A percentile compares a stretch with the other conserved stretches of the same genome.
Evolutionary conservation across 2,888 invertebrate genomes (phyloP).

Genomic region (Adelognathus sp.): DNA sequence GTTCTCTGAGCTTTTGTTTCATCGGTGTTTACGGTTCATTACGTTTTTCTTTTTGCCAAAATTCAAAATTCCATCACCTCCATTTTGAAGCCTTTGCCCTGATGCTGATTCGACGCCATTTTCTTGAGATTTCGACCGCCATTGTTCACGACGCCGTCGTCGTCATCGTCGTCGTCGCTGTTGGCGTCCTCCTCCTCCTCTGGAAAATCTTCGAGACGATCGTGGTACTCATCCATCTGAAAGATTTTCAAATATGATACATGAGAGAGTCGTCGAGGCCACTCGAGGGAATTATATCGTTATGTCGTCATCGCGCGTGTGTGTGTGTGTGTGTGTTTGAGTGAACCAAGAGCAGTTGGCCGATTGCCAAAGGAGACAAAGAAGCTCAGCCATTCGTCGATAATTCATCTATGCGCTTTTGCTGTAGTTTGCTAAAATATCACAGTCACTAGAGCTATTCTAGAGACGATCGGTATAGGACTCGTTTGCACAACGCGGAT

Average conservation of each 20-base stretch:
- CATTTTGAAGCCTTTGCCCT: conserved; percentile 83
- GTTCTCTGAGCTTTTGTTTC: background rate
- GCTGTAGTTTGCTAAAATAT: conserved; percentile 16
- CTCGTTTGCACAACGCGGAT: conserved; percentile 11
- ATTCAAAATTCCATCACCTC: conserved; percentile 83
- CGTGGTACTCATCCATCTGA: conserved; percentile 82
- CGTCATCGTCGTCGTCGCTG: conserved; percentile 77
- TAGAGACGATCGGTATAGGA: background rate
- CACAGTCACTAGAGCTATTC: background rate
- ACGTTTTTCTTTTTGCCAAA: background rate
- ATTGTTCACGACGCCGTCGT: conserved; percentile 72
- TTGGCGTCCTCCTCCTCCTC: conserved; percentile 82
- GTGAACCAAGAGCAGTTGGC: conserved; percentile 12
- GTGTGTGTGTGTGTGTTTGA: background rate
- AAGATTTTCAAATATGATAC: conserved; percentile 60
- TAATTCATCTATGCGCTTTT: conserved; percentile 1
- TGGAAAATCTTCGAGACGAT: conserved; percentile 79
- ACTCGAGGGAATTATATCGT: background rate
- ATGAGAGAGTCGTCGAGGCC: background rate
- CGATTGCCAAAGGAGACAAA: background rate
- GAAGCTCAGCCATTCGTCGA: conserved; percentile 19
- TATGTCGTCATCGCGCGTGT: background rate
- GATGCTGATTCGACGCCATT: conserved; percentile 77
- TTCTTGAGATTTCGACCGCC: conserved; percentile 75
- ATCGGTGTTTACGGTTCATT: too few species aligned